phyloP scores from a whole-genome alignment of 2,113 vertebrate genomes.

The Climacteris rufus region DNA sequence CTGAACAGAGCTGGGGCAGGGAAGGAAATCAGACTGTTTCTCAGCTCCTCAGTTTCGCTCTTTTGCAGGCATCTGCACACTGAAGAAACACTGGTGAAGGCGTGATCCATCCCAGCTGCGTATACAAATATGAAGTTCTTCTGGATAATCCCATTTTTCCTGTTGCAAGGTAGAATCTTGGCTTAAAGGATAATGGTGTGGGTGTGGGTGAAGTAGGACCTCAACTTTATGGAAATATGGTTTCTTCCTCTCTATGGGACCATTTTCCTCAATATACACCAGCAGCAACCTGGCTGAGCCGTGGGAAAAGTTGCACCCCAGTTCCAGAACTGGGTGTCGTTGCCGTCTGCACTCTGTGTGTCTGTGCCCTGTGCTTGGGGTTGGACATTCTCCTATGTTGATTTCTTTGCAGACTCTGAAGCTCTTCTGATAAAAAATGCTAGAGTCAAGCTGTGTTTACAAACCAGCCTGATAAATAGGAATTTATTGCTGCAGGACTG shows the following conservation, averaged over 20 bases:
- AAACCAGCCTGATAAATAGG: background rate
- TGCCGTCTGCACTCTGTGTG: background rate
- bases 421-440: slow-evolving; percentile 9
- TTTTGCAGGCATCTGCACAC: background rate
- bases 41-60: background rate
- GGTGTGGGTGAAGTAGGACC: background rate
- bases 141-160: slow-evolving; percentile 35
- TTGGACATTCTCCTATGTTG: background rate
- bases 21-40: background rate
- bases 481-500: background rate
- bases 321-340: background rate
- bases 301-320: background rate
- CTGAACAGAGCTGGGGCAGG: background rate
- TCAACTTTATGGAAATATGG: background rate
- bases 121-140: slow-evolving; percentile 25
- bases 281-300: background rate
- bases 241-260: background rate
- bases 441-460: background rate
- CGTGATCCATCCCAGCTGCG: background rate
- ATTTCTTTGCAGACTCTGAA: background rate
- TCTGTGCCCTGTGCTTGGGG: background rate
- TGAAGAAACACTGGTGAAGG: background rate
- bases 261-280: background rate
- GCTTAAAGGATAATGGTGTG: background rate
- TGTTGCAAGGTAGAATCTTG: slow-evolving; percentile 47